Evolutionary conservation across 2,888 invertebrate species (phyloP).

Genomic region (Drosophila sordidula): DNA sequence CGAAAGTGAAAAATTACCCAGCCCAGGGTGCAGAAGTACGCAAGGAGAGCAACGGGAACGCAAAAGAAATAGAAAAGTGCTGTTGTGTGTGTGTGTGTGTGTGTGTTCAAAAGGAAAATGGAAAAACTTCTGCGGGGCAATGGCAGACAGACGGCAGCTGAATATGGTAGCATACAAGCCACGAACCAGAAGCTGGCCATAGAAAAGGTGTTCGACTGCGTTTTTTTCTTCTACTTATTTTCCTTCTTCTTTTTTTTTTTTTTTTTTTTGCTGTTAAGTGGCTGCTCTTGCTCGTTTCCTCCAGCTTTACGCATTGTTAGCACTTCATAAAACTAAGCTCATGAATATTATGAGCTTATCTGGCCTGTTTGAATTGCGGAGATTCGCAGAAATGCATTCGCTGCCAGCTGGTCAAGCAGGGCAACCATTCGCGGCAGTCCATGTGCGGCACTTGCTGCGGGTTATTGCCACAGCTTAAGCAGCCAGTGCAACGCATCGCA

Average conservation of each 20-base stretch:
- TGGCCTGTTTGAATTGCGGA: constrained; percentile 46
- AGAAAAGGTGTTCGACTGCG: constrained; percentile 55
- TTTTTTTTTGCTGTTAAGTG: constrained; percentile 41
- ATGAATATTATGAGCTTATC: constrained; percentile 84
- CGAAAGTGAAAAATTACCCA: constrained; percentile 84
- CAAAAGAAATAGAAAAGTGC: constrained; percentile 12
- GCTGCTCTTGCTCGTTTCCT: not conserved
- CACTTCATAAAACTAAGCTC: constrained; percentile 85
- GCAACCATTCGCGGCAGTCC: constrained; percentile 3
- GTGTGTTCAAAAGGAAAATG: constrained; percentile 47
- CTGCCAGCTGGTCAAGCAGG: constrained; percentile 41
- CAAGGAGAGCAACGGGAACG: constrained; percentile 18
- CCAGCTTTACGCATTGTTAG: constrained; percentile 82
- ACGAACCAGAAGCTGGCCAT: constrained; percentile 19
- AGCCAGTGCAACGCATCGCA: constrained; percentile 25
- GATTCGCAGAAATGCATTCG: constrained; percentile 53
- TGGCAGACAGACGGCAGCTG: constrained; percentile 18
- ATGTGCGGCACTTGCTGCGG: constrained; percentile 51
- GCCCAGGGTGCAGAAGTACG: constrained; percentile 45
- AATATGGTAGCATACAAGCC: not conserved
- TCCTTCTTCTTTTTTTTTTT: too few relatives aligned
- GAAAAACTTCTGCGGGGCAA: constrained; percentile 55
- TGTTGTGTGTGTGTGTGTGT: constrained; percentile 26
- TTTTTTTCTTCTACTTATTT: not conserved
- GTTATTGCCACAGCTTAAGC: constrained; percentile 70